These are phyloP conservation scores for Anhinga anhinga DNA, from an alignment of 2,113 vertebrate genomes.

Conservation along the genomic window DNA sequence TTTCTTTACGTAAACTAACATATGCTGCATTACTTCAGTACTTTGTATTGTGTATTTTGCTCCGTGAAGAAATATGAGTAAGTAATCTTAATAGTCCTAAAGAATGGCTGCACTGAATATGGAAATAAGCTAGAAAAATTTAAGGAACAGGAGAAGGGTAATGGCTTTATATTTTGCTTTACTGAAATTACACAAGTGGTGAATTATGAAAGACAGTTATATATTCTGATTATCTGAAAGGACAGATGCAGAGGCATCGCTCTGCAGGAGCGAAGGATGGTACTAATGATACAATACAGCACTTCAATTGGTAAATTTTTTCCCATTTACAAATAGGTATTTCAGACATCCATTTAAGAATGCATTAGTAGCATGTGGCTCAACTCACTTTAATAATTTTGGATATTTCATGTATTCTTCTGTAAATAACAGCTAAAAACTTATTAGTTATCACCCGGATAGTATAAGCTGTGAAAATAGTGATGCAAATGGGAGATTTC, in stretches of 20 bases:
- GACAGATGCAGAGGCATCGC: neutral
- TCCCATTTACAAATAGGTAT: neutral
- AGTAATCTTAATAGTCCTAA: neutral
- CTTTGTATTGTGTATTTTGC: neutral
- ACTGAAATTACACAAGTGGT: neutral
- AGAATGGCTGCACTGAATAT: neutral
- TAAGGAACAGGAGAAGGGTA: constrained; percentile 15
- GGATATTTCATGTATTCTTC: neutral
- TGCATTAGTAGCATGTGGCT: neutral
- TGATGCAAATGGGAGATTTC: neutral
- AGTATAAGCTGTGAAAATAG: neutral
- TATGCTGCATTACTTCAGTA: neutral
- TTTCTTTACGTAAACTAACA: neutral
- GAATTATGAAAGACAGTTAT: neutral
- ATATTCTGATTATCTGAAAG: constrained; percentile 25
- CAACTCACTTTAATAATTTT: neutral
- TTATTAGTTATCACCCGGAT: neutral
- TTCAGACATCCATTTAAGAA: neutral
- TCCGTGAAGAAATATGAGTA: neutral
- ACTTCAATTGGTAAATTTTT: neutral
- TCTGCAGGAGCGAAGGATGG: neutral
- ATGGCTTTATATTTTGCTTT: constrained; percentile 33
- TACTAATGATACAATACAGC: neutral
- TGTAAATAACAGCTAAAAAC: constrained; percentile 25
- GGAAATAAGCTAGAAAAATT: neutral